These are phyloP conservation scores for Pygoscelis adeliae DNA, from an alignment of 2,113 vertebrate species.

Conservation along the genomic window DNA sequence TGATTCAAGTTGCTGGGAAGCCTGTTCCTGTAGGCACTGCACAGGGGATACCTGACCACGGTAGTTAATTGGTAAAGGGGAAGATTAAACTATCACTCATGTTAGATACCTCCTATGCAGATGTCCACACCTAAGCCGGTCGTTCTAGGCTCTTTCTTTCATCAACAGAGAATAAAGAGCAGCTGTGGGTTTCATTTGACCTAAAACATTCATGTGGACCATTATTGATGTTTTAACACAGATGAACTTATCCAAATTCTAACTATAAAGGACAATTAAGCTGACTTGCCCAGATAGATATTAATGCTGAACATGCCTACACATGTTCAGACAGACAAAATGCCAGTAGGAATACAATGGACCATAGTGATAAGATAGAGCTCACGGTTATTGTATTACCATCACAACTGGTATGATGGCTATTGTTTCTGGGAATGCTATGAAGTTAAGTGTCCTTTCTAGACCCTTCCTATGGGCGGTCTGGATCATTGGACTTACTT, in stretches of 20 bases:
- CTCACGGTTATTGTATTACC: background rate
- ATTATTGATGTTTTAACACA: background rate
- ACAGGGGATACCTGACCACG: background rate
- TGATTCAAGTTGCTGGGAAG: background rate
- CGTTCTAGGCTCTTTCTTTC: background rate
- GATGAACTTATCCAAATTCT: background rate
- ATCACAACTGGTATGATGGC: background rate
- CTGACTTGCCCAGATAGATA: background rate
- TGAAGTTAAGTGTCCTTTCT: background rate
- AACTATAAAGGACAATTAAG: background rate
- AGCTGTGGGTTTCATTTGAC: background rate
- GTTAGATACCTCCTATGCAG: background rate
- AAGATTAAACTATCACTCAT: background rate
- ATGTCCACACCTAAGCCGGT: background rate
- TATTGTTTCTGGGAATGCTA: background rate
- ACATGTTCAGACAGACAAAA: background rate
- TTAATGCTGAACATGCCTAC: background rate
- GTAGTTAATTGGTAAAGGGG: background rate
- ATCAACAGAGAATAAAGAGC: background rate
- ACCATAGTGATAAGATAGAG: background rate
- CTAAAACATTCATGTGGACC: background rate
- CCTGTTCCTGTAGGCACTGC: background rate
- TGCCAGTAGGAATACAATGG: background rate
- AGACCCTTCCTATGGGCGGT: background rate
- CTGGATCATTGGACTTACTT: background rate